phyloP scores from a whole-genome alignment of 2,888 invertebrate genomes.

The Microdon myrmicae region DNA sequence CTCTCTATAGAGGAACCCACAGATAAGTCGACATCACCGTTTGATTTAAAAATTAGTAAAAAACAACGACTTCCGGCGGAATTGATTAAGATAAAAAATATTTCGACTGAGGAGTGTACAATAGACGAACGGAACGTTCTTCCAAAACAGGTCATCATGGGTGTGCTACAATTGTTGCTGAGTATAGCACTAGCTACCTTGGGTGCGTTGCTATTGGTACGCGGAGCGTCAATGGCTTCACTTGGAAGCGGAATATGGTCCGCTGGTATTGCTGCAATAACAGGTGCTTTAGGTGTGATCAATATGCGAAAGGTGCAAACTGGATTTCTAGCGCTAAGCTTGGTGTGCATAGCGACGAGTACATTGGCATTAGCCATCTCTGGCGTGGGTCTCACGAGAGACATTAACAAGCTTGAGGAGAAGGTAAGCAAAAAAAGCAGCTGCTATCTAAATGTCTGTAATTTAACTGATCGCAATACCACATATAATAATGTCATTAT shows the following conservation, averaged over 20 bases:
- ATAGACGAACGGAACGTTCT: slow-evolving; percentile 60
- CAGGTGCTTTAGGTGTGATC: slow-evolving; percentile 65
- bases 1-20: slow-evolving; percentile 55
- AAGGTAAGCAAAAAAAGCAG: too few species aligned
- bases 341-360: slow-evolving; percentile 66
- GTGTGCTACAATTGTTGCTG: slow-evolving; percentile 62
- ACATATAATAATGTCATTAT: too few species aligned
- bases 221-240: slow-evolving; percentile 63
- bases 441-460: too few species aligned
- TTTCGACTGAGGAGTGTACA: slow-evolving; percentile 56
- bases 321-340: slow-evolving; percentile 65
- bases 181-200: slow-evolving; percentile 64
- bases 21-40: slow-evolving; percentile 54
- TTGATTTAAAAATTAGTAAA: slow-evolving; percentile 63
- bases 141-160: slow-evolving; percentile 62
- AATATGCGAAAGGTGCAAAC: slow-evolving; percentile 65
- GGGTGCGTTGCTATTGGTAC: slow-evolving; percentile 63
- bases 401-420: slow-evolving; percentile 62
- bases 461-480: too few species aligned
- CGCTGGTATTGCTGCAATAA: slow-evolving; percentile 63
- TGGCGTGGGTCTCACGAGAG: slow-evolving; percentile 65
- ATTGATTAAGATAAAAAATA: slow-evolving; percentile 61
- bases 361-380: slow-evolving; percentile 65
- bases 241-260: slow-evolving; percentile 66
- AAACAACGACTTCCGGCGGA: slow-evolving; percentile 64